Percentiles rank a stretch among this genome's conserved stretches.
Conservation (phyloP, 2,888 invertebrate genomes). For the Chromoteleia sp. region DNA sequence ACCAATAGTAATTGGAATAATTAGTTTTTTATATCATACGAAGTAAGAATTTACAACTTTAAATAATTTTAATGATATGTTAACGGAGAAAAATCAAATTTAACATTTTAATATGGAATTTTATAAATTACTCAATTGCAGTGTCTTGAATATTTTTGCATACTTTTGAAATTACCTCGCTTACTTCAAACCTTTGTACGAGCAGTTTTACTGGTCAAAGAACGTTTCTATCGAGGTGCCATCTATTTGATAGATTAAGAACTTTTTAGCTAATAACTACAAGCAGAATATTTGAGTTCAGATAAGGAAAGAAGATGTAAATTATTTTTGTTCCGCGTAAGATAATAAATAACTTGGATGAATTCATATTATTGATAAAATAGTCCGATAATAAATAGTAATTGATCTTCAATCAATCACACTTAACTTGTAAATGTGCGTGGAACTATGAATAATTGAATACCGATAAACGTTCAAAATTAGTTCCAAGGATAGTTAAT, state of each 20-base stretch:
- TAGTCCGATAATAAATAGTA: too few relatives aligned
- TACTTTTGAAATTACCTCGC: not conserved
- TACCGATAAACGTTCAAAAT: constrained; percentile 26
- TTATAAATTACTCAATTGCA: constrained; percentile 4
- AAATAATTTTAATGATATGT: constrained; percentile 4
- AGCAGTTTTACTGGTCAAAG: not conserved
- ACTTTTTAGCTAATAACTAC: not conserved
- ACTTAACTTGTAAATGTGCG: not conserved
- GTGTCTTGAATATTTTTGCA: not conserved
- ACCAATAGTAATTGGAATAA: constrained; percentile 6
- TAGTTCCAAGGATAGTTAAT: constrained; percentile 35
- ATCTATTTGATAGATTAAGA: not conserved
- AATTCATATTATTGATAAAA: too few relatives aligned
- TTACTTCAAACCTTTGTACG: too few relatives aligned
- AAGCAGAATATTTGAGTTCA: not conserved
- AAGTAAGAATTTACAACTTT: not conserved
- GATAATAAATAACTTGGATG: too few relatives aligned
- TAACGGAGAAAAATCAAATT: not conserved
- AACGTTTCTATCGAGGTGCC: not conserved
- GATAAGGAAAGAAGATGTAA: too few relatives aligned
- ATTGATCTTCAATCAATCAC: too few relatives aligned
- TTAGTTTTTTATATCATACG: not conserved
- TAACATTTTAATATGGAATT: not conserved
- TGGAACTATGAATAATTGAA: constrained; percentile 20
- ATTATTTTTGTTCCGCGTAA: too few relatives aligned